phyloP scores from a whole-genome alignment of 2,113 vertebrate species.

The Pantherophis guttatus region DNA sequence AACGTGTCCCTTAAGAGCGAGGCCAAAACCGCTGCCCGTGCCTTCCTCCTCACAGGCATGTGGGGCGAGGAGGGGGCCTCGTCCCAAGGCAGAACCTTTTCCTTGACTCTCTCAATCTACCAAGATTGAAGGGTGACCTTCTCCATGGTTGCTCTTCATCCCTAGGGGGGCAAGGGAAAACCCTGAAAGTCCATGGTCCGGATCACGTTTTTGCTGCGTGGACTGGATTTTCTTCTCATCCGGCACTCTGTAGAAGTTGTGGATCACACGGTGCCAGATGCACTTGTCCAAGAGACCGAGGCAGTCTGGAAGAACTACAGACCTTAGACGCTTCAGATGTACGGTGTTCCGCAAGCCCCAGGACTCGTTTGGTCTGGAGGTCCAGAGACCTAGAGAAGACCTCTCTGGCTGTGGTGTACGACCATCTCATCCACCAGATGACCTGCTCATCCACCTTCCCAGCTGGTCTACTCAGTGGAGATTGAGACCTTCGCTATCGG shows the following conservation, averaged over 20 bases:
- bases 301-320: neutral
- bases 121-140: neutral
- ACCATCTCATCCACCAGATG: too few relatives aligned
- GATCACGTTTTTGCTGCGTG: neutral
- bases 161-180: neutral
- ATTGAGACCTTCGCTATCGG: neutral
- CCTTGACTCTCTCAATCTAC: neutral
- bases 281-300: neutral
- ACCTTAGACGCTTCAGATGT: neutral
- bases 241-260: neutral
- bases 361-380: neutral
- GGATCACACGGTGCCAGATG: neutral
- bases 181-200: neutral
- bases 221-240: neutral
- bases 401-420: neutral
- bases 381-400: neutral
- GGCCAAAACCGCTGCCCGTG: neutral
- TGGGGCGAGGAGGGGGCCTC: neutral
- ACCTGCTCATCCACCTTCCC: neutral
- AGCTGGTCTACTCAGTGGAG: neutral
- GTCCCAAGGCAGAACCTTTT: neutral
- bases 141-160: neutral
- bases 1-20: neutral
- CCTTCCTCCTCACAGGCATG: neutral
- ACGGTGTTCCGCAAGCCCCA: neutral